These are phyloP conservation scores for Lathamus discolor DNA, from an alignment of 2,113 vertebrate genomes.

Conservation along the genomic window DNA sequence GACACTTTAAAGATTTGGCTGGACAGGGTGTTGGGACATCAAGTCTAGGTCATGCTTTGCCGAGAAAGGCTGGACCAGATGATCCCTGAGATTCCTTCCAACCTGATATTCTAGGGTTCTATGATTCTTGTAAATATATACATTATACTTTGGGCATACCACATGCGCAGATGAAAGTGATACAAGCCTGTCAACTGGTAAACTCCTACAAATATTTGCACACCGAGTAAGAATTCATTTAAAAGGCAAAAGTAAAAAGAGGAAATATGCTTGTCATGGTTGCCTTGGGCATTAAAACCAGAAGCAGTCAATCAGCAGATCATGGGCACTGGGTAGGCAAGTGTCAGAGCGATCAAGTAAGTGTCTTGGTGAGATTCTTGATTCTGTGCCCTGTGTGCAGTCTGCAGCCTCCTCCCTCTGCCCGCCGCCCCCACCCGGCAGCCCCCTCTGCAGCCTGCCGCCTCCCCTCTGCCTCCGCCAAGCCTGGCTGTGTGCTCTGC, in stretches of 20 bases:
- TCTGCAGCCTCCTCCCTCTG: neutral
- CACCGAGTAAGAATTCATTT: neutral
- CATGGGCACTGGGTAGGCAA: neutral
- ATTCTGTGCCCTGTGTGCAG: fast-evolving
- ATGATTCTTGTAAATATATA: neutral
- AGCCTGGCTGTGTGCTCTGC: neutral
- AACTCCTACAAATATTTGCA: neutral
- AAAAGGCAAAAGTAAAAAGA: neutral
- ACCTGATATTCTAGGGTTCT: neutral
- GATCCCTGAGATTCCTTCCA: neutral
- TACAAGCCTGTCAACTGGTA: neutral
- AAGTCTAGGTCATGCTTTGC: neutral
- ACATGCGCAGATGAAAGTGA: neutral
- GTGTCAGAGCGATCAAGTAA: fast-evolving
- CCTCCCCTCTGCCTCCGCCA: neutral
- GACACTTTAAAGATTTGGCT: neutral
- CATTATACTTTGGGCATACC: neutral
- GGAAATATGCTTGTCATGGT: neutral
- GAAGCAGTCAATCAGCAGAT: neutral
- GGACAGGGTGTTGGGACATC: neutral
- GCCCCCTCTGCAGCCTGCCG: neutral
- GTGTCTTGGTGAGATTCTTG: fast-evolving
- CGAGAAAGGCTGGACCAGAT: neutral
- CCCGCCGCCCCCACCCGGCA: neutral
- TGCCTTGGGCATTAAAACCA: neutral